Evolutionary conservation across 2,113 vertebrate species (phyloP).

Genomic region (Rhizomys pruinosus): DNA sequence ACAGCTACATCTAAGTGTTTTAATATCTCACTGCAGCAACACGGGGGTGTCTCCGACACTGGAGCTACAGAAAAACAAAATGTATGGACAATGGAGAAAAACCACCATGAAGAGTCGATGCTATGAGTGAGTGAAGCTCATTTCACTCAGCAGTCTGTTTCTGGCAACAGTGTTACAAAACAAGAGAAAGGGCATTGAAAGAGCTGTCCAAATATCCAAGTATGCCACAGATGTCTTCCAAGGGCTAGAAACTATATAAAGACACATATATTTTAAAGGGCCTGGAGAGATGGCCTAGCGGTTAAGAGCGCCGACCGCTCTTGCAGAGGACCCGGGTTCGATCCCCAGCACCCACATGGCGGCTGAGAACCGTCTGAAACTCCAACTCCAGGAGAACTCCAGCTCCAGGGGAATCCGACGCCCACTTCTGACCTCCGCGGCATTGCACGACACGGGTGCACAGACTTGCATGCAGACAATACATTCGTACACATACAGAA

Average conservation of each 20-base stretch:
- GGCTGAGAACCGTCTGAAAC: too few species aligned
- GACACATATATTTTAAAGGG: not conserved
- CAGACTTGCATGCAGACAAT: too few species aligned
- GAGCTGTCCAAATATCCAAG: not conserved
- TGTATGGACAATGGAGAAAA: not conserved
- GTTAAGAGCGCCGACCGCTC: too few species aligned
- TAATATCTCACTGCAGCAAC: not conserved
- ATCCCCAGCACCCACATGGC: too few species aligned
- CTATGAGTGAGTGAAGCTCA: not conserved
- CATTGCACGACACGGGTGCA: too few species aligned
- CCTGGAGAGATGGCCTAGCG: too few species aligned
- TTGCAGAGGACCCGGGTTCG: too few species aligned
- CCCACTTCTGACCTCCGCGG: too few species aligned
- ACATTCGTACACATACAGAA: too few species aligned
- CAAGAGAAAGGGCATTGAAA: not conserved
- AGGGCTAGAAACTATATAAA: not conserved
- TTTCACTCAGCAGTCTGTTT: not conserved
- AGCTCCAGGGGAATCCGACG: too few species aligned
- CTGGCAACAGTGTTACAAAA: not conserved
- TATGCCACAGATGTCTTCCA: not conserved
- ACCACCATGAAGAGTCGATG: not conserved
- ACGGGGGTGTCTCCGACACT: not conserved
- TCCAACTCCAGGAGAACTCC: too few species aligned
- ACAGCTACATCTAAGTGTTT: not conserved
- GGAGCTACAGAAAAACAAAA: not conserved